Evolutionary conservation across 2,888 invertebrate genomes (phyloP).

Genomic region (Cordilura impudica): DNA sequence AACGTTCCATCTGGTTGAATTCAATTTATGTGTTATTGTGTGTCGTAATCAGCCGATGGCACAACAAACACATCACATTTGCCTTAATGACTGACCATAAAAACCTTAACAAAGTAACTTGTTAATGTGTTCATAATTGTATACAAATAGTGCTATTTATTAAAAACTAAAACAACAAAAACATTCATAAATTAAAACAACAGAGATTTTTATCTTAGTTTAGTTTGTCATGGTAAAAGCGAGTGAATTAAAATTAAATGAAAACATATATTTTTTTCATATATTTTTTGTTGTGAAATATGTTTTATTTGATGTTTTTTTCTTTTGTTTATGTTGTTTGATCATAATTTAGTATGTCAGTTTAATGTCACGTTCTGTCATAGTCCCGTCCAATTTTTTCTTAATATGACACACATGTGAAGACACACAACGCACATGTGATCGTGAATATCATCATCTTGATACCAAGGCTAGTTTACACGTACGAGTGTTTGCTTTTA

Average conservation of each 20-base stretch:
- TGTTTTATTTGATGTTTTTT: neutral
- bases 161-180: neutral
- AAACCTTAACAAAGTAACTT: neutral
- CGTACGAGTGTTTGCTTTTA: too few species aligned
- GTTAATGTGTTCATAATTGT: slow-evolving; percentile 43
- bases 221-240: neutral
- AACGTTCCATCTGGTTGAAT: slow-evolving; percentile 49
- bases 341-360: slow-evolving; percentile 44
- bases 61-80: neutral
- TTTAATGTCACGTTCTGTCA: slow-evolving; percentile 54
- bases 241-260: neutral
- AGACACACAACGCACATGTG: neutral
- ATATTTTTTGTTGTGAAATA: too few species aligned
- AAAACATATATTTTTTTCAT: neutral
- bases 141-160: neutral
- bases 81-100: neutral
- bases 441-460: neutral
- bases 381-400: slow-evolving; percentile 17
- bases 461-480: too few species aligned
- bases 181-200: neutral
- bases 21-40: slow-evolving; percentile 33
- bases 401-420: slow-evolving; percentile 15
- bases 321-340: slow-evolving; percentile 7
- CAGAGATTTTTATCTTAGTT: neutral
- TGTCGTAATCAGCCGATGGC: slow-evolving; percentile 17